phyloP scores from a whole-genome alignment of 2,113 vertebrate genomes.

The Phocoena phocoena region DNA sequence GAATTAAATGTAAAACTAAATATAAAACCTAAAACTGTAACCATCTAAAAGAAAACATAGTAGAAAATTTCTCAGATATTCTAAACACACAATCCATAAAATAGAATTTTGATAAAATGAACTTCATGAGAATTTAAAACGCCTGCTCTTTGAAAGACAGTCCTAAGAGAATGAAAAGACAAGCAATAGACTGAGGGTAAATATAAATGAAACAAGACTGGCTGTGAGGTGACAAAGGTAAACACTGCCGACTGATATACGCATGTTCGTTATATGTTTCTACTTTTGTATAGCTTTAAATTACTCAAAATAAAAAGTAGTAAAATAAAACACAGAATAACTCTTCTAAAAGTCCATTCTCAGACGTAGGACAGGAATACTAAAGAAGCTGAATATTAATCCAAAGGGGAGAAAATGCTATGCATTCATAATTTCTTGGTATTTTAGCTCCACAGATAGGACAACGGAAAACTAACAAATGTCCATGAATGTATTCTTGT shows the following conservation, averaged over 20 bases:
- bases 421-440: neutral
- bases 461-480: neutral
- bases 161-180: neutral
- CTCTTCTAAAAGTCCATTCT: neutral
- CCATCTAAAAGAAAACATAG: neutral
- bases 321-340: neutral
- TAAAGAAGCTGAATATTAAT: neutral
- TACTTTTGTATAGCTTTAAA: neutral
- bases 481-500: neutral
- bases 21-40: conserved; percentile 2
- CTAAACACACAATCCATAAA: neutral
- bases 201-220: neutral
- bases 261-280: neutral
- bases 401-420: neutral
- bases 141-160: neutral
- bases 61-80: neutral
- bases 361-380: neutral
- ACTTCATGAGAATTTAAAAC: neutral
- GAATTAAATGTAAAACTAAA: neutral
- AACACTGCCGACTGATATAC: too few species aligned
- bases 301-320: neutral
- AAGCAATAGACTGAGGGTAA: neutral
- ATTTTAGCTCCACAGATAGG: neutral
- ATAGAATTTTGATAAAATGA: neutral
- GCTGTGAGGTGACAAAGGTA: too few species aligned